Evolutionary conservation across 2,888 invertebrate genomes (phyloP).

Genomic region (Boloria selene): DNA sequence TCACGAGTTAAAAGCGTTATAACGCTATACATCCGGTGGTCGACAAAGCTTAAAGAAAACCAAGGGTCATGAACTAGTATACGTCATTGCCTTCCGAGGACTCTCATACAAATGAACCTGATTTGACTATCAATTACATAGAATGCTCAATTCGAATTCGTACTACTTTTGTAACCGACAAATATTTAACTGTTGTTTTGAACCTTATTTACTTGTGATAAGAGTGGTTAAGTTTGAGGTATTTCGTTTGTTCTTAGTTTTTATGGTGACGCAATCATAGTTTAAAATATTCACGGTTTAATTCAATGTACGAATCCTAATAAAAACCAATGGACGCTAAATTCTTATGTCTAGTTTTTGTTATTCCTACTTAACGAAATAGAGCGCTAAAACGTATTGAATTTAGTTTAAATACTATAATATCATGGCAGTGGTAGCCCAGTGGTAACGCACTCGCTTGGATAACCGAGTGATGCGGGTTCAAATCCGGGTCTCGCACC

Average conservation of each 20-base stretch:
- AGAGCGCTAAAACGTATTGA: background rate
- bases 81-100: slow-evolving; percentile 42
- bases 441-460: too few species aligned
- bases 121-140: slow-evolving; percentile 35
- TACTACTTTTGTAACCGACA: slow-evolving; percentile 20
- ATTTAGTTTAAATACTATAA: too few species aligned
- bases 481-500: too few species aligned
- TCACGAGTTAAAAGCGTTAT: too few species aligned
- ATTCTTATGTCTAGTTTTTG: background rate
- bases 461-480: too few species aligned
- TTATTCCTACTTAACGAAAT: background rate
- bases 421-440: too few species aligned
- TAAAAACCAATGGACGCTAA: slow-evolving; percentile 20
- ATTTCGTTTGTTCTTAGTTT: slow-evolving; percentile 3
- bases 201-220: slow-evolving; percentile 7
- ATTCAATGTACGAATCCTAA: slow-evolving; percentile 15
- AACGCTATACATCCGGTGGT: background rate
- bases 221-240: background rate
- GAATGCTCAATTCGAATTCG: slow-evolving; percentile 25
- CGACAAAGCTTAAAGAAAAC: slow-evolving; percentile 16
- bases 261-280: slow-evolving; percentile 29
- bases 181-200: slow-evolving; percentile 6
- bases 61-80: slow-evolving; percentile 35
- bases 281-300: slow-evolving; percentile 26
- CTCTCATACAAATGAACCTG: slow-evolving; percentile 38